phyloP scores from a whole-genome alignment of 35 echinoderm and acorn worm genomes.

The Patiria miniata region DNA sequence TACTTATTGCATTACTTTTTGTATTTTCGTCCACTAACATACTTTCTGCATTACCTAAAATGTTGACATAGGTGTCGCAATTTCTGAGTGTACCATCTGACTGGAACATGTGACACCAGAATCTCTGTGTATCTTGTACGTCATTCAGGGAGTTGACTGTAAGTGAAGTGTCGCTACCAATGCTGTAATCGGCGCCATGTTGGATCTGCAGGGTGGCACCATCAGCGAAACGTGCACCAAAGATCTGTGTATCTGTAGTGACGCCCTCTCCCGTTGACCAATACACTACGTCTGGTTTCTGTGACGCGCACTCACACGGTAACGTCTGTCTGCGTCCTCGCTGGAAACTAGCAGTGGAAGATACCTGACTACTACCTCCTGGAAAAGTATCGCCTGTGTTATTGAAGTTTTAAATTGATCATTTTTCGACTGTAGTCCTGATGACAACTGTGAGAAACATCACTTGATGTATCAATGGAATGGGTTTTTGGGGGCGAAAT shows the following conservation, averaged over 20 bases:
- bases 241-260: neutral
- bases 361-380: neutral
- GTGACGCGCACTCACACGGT: neutral
- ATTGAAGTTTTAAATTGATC: neutral
- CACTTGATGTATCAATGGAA: neutral
- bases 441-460: neutral
- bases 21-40: too few relatives aligned
- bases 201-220: neutral
- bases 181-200: neutral
- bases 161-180: neutral
- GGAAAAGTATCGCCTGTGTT: neutral
- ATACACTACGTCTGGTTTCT: neutral
- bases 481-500: too few relatives aligned
- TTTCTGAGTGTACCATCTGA: neutral
- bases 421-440: neutral
- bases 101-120: slow-evolving; percentile 3
- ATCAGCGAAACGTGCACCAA: neutral
- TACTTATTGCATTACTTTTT: neutral
- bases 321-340: neutral
- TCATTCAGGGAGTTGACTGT: neutral
- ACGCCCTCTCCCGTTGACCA: slow-evolving; percentile 7
- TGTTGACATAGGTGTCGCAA: neutral
- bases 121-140: neutral
- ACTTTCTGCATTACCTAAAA: too few relatives aligned
- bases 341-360: neutral